Conservation (phyloP, 2,888 invertebrate species). For the Andrena dorsata region DNA sequence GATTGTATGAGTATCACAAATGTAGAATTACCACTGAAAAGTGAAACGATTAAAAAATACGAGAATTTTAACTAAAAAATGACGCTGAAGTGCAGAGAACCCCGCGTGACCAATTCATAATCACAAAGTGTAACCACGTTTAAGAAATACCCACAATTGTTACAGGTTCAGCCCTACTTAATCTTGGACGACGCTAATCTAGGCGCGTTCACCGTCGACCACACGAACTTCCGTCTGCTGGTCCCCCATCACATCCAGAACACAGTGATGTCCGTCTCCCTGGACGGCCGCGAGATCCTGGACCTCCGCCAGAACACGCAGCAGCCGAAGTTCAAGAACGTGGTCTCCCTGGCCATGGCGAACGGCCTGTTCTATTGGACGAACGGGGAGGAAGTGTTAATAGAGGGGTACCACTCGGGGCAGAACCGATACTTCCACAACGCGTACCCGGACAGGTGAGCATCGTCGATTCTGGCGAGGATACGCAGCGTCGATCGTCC, state of each 20-base stretch:
- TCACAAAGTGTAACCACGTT: too few species aligned
- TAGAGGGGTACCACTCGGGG: slow-evolving; percentile 91
- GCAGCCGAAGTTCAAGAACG: slow-evolving; percentile 90
- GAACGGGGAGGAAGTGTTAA: slow-evolving; percentile 90
- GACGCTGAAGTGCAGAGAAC: too few species aligned
- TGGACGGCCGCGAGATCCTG: slow-evolving; percentile 92
- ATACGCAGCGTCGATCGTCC: not conserved
- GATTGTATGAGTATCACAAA: too few species aligned
- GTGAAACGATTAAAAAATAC: too few species aligned
- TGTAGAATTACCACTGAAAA: too few species aligned
- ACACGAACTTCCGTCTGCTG: slow-evolving; percentile 92
- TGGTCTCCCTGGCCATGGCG: slow-evolving; percentile 91
- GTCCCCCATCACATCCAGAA: slow-evolving; percentile 91
- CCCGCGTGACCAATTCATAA: too few species aligned
- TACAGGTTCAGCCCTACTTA: slow-evolving; percentile 86
- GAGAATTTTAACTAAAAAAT: too few species aligned
- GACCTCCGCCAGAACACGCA: slow-evolving; percentile 92
- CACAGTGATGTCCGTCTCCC: slow-evolving; percentile 92
- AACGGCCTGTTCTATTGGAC: slow-evolving; percentile 95
- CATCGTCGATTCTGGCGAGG: not conserved
- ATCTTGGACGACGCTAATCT: slow-evolving; percentile 89
- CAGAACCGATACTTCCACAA: slow-evolving; percentile 92
- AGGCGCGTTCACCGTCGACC: slow-evolving; percentile 94
- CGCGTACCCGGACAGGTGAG: slow-evolving; percentile 87
- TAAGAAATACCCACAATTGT: not conserved